These are phyloP conservation scores for Philonicus albiceps DNA, from an alignment of 2,888 invertebrate genomes.

Conservation along the genomic window DNA sequence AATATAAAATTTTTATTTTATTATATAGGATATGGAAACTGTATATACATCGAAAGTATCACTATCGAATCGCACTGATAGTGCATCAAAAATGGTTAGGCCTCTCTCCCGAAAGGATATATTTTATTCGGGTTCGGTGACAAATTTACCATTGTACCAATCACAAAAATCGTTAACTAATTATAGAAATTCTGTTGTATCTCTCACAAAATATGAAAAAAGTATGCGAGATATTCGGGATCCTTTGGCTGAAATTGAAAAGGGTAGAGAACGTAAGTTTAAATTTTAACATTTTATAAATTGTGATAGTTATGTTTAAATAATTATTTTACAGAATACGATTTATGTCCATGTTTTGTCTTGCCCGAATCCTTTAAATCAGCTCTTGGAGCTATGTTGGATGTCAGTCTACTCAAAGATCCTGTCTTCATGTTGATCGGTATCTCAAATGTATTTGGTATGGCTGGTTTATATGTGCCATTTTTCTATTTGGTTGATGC, in stretches of 20 bases:
- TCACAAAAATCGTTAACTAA: slow-evolving; percentile 90
- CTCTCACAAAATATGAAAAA: slow-evolving; percentile 77
- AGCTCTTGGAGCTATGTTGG: slow-evolving; percentile 88
- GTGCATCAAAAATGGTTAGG: slow-evolving; percentile 73
- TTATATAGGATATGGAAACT: slow-evolving; percentile 68
- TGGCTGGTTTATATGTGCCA: slow-evolving; percentile 97
- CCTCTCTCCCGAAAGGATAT: slow-evolving; percentile 96
- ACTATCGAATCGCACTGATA: slow-evolving; percentile 63
- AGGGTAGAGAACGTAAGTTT: slow-evolving; percentile 69
- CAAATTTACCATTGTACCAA: slow-evolving; percentile 91
- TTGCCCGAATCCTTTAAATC: slow-evolving; percentile 83
- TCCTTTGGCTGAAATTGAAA: slow-evolving; percentile 63
- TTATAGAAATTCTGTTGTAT: slow-evolving; percentile 90
- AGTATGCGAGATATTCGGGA: slow-evolving; percentile 70
- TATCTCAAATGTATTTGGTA: slow-evolving; percentile 94
- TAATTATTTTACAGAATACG: slow-evolving; percentile 69
- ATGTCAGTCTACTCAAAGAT: slow-evolving; percentile 85
- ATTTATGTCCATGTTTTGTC: slow-evolving; percentile 80
- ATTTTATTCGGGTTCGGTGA: slow-evolving; percentile 95
- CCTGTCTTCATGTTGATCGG: slow-evolving; percentile 92
- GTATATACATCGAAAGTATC: slow-evolving; percentile 76
- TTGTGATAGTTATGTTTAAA: neutral
- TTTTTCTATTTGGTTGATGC: slow-evolving; percentile 93
- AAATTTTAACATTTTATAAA: neutral
- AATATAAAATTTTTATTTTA: neutral